A percentile compares a stretch with the other conserved stretches of the same genome.
Evolutionary conservation across 1,140 invertebrate genomes (phyloP).

Genomic region (Pogonomyrmex barbatus): DNA sequence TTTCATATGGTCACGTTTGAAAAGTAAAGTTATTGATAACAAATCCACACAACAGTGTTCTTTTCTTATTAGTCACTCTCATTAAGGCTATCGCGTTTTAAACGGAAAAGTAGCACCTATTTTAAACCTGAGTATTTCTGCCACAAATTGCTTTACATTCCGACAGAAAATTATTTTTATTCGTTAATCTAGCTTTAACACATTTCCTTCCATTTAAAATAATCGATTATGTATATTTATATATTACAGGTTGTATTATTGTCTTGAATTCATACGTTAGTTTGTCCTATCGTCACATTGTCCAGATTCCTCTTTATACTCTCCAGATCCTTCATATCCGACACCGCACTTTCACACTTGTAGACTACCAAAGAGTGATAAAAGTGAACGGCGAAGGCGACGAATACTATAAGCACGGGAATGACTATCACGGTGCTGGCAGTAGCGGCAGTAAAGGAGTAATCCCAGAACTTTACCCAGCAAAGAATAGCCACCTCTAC

Average conservation of each 20-base stretch:
- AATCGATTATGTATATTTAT: constrained; percentile 1
- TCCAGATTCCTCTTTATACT: constrained; percentile 91
- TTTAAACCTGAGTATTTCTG: constrained; percentile 39
- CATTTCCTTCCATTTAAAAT: not conserved
- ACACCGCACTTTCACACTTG: constrained; percentile 90
- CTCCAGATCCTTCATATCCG: constrained; percentile 90
- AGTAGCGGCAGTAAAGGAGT: constrained; percentile 92
- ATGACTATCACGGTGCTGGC: constrained; percentile 95
- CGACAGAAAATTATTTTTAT: not conserved
- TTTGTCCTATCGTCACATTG: constrained; percentile 84
- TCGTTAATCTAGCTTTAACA: not conserved
- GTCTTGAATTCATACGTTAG: constrained; percentile 74
- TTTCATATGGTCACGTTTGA: constrained; percentile 66
- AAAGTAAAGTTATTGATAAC: constrained; percentile 76
- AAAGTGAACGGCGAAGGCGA: constrained; percentile 95
- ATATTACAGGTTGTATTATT: constrained; percentile 6
- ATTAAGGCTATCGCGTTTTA: not conserved
- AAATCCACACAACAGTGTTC: constrained; percentile 62
- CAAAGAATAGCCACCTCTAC: constrained; percentile 95
- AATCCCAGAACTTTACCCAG: constrained; percentile 95
- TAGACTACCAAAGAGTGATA: constrained; percentile 95
- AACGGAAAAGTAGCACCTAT: not conserved
- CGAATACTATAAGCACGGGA: constrained; percentile 94
- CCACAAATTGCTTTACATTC: not conserved
- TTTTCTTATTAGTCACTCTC: constrained; percentile 52